These are phyloP conservation scores for Dicrostonyx torquatus DNA, from an alignment of 2,797 vertebrate genomes.

Conservation along the genomic window DNA sequence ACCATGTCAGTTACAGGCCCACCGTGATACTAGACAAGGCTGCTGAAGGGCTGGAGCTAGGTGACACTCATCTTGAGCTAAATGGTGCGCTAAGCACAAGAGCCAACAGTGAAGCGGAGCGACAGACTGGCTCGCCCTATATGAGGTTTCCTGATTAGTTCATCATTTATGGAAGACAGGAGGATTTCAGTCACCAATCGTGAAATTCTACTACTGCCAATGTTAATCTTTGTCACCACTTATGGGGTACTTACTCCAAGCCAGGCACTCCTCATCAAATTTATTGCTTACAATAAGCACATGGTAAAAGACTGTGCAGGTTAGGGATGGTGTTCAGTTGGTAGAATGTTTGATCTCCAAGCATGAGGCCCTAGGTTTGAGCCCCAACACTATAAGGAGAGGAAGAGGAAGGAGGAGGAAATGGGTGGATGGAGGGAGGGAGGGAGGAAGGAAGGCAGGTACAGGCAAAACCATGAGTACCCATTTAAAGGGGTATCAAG, in stretches of 20 bases:
- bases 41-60: neutral
- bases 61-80: neutral
- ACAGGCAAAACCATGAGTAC: too few relatives aligned
- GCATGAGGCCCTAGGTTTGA: neutral
- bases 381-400: neutral
- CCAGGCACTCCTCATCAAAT: neutral
- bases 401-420: too few relatives aligned
- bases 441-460: too few relatives aligned
- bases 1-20: neutral
- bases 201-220: neutral
- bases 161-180: neutral
- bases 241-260: neutral
- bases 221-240: neutral
- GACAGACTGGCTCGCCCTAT: neutral
- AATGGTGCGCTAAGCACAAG: neutral
- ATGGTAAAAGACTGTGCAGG: neutral
- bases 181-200: neutral
- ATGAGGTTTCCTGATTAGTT: neutral
- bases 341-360: neutral
- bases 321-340: neutral
- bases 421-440: rapidly evolving
- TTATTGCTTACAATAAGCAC: neutral
- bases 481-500: too few relatives aligned
- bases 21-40: neutral
- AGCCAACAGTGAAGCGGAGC: neutral